phyloP scores from a whole-genome alignment of 2,797 vertebrate genomes.

The Gorsachius magnificus region DNA sequence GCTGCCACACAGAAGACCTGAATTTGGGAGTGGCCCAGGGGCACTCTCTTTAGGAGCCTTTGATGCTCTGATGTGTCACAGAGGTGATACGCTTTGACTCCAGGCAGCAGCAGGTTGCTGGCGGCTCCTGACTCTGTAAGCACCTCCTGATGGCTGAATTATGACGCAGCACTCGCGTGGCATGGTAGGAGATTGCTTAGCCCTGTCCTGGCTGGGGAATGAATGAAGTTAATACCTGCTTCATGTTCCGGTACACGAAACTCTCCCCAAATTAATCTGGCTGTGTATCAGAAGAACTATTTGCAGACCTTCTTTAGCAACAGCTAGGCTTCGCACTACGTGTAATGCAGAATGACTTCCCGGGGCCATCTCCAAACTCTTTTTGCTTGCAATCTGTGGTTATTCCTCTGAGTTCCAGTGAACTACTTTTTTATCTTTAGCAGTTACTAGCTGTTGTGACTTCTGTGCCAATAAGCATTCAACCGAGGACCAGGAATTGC shows the following conservation, averaged over 20 bases:
- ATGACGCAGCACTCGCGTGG: neutral
- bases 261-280: neutral
- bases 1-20: conserved; percentile 24
- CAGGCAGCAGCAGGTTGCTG: conserved; percentile 8
- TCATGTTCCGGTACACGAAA: neutral
- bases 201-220: neutral
- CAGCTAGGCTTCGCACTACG: neutral
- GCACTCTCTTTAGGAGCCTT: conserved; percentile 59
- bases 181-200: neutral
- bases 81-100: conserved; percentile 58
- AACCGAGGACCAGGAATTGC: neutral
- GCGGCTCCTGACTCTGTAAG: conserved; percentile 28
- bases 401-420: neutral
- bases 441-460: neutral
- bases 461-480: neutral
- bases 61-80: conserved; percentile 61
- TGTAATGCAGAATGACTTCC: neutral
- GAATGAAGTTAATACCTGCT: neutral
- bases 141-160: conserved; percentile 47
- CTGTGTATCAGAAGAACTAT: neutral
- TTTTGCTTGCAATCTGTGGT: neutral
- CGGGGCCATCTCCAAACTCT: neutral
- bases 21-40: conserved; percentile 56
- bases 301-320: neutral
- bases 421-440: neutral